Conservation (phyloP, 2,113 vertebrate species). For the Scalopus aquaticus region DNA sequence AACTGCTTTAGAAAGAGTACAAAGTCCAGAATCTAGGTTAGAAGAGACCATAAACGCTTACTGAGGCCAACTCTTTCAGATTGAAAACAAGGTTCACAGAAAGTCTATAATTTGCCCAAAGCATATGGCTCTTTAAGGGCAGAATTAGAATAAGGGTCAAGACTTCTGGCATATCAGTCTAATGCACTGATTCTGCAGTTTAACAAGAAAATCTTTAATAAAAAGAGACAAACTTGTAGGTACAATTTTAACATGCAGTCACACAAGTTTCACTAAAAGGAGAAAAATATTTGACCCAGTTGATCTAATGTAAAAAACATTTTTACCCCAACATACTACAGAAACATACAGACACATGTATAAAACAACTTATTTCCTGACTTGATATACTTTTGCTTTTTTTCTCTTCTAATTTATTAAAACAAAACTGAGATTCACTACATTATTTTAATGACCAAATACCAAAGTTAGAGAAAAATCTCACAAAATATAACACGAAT, state of each 20-base stretch:
- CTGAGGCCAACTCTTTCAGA: not conserved
- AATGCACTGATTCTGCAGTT: not conserved
- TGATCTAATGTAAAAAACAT: not conserved
- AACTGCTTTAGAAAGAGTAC: not conserved
- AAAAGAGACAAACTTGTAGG: not conserved
- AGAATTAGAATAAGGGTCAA: not conserved
- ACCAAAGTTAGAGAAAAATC: not conserved
- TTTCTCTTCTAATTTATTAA: constrained; percentile 15
- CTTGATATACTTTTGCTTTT: not conserved
- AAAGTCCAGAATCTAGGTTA: not conserved
- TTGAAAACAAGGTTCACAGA: not conserved
- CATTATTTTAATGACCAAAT: not conserved
- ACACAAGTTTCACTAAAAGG: not conserved
- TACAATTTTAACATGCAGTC: not conserved
- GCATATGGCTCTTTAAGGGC: not conserved
- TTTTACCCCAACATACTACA: not conserved
- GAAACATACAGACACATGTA: not conserved
- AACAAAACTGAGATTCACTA: not conserved
- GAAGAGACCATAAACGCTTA: not conserved
- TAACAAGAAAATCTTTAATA: not conserved
- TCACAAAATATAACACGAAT: not conserved
- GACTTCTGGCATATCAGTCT: not conserved
- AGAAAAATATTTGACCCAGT: constrained; percentile 4
- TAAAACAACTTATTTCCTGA: not conserved
- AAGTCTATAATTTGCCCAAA: not conserved